These are phyloP conservation scores for Onthophagus sagittarius DNA, from an alignment of 2,888 invertebrate species.

Conservation along the genomic window DNA sequence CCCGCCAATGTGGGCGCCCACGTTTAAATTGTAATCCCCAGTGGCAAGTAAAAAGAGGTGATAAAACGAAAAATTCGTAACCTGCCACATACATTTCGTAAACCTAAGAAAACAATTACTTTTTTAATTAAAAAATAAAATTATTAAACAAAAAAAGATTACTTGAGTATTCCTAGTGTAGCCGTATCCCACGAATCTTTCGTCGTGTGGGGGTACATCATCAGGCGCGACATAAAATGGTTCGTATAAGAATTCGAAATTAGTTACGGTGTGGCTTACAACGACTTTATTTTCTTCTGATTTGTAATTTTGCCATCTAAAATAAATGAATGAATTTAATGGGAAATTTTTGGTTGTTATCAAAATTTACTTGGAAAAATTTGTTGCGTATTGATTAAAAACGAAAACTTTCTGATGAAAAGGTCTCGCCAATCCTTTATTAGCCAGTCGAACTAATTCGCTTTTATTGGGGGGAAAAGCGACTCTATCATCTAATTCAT, in stretches of 20 bases:
- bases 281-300: slow-evolving; percentile 61
- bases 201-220: slow-evolving; percentile 79
- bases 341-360: too few relatives aligned
- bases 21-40: slow-evolving; percentile 83
- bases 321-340: slow-evolving; percentile 23
- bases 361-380: slow-evolving; percentile 69
- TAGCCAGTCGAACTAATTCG: slow-evolving; percentile 70
- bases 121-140: slow-evolving; percentile 7
- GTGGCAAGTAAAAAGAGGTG: slow-evolving; percentile 85
- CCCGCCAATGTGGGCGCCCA: slow-evolving; percentile 78
- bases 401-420: slow-evolving; percentile 91
- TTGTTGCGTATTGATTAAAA: slow-evolving; percentile 88
- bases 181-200: slow-evolving; percentile 86
- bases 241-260: slow-evolving; percentile 82
- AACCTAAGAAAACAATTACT: slow-evolving; percentile 57
- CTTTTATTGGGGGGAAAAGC: slow-evolving; percentile 78
- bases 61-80: slow-evolving; percentile 81
- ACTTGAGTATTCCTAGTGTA: slow-evolving; percentile 92
- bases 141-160: slow-evolving; percentile 29
- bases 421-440: slow-evolving; percentile 77
- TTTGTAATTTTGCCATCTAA: slow-evolving; percentile 58
- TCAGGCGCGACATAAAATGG: slow-evolving; percentile 87
- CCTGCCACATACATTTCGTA: slow-evolving; percentile 90
- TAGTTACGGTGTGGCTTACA: slow-evolving; percentile 81
- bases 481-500: slow-evolving; percentile 77